Conservation (phyloP, 2,797 vertebrate genomes). For the Phaenicophaeus curvirostris region DNA sequence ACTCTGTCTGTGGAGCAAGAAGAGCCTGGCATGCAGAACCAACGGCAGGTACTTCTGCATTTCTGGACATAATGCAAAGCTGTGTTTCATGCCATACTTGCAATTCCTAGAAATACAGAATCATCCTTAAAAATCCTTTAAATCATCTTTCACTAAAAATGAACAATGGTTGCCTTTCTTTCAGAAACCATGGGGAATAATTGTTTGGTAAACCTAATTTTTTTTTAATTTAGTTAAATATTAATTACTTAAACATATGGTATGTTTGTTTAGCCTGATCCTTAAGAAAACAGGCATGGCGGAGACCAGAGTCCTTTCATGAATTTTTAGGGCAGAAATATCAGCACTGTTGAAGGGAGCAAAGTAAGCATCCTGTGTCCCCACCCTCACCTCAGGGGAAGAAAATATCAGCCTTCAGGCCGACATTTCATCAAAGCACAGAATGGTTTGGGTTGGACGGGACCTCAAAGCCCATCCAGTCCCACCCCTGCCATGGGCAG, state of each 20-base stretch:
- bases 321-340: background rate
- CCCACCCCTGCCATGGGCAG: no score
- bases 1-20: background rate
- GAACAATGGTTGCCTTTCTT: background rate
- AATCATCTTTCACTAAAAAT: background rate
- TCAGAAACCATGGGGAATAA: background rate
- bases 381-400: rapidly evolving
- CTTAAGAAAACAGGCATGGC: background rate
- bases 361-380: rapidly evolving
- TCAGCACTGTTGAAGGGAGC: background rate
- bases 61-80: background rate
- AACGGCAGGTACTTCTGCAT: rapidly evolving
- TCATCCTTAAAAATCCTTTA: no score
- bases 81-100: background rate
- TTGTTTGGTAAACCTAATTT: background rate
- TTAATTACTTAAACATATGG: background rate
- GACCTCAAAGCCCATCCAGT: no score
- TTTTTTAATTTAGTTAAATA: background rate
- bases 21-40: background rate
- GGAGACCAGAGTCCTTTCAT: background rate
- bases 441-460: no score
- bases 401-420: background rate
- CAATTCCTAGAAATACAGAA: background rate
- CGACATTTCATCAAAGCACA: no score
- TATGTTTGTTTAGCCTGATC: background rate